phyloP scores from a whole-genome alignment of 1,140 invertebrate species.

The Mylabris phalerata region DNA sequence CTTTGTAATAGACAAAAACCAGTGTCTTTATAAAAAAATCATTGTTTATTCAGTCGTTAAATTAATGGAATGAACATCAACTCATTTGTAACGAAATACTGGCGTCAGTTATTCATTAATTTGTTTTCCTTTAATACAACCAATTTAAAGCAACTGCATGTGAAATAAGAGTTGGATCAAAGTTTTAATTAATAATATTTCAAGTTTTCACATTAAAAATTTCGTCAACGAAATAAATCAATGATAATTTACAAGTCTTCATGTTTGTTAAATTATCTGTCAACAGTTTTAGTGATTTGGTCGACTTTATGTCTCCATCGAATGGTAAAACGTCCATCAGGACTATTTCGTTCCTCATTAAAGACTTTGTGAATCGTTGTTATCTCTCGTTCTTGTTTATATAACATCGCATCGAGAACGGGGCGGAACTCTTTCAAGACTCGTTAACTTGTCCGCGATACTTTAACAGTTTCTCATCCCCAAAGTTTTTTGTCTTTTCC shows the following conservation, averaged over 20 bases:
- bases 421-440: slow-evolving; percentile 18
- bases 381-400: background rate
- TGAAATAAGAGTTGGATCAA: too few relatives aligned
- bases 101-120: too few relatives aligned
- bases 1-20: too few relatives aligned
- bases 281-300: slow-evolving; percentile 12
- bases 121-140: too few relatives aligned
- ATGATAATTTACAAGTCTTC: slow-evolving; percentile 29
- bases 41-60: too few relatives aligned
- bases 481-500: slow-evolving; percentile 17
- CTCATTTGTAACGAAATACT: too few relatives aligned
- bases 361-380: slow-evolving; percentile 30
- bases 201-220: too few relatives aligned
- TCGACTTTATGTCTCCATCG: slow-evolving; percentile 16
- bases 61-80: too few relatives aligned
- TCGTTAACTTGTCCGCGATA: slow-evolving; percentile 25
- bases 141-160: too few relatives aligned
- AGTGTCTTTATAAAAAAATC: too few relatives aligned
- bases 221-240: slow-evolving; percentile 10
- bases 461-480: slow-evolving; percentile 27
- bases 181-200: too few relatives aligned
- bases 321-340: slow-evolving; percentile 26
- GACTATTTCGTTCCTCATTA: slow-evolving; percentile 36
- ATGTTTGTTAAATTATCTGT: slow-evolving; percentile 27
- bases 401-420: background rate